These are phyloP conservation scores for Sturnus vulgaris DNA, from an alignment of 2,113 vertebrate species.

Conservation along the genomic window DNA sequence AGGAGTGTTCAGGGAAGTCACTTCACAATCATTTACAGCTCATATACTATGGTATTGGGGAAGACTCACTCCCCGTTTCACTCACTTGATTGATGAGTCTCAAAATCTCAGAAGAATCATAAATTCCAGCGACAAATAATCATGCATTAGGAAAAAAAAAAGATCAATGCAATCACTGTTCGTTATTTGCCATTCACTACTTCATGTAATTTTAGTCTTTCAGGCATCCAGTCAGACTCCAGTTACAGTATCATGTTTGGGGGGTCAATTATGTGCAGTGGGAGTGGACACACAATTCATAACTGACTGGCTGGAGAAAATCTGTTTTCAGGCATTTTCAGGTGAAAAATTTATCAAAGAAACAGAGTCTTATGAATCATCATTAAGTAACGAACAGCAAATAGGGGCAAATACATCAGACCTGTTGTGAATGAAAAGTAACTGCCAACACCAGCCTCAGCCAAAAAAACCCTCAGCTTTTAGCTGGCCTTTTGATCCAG, in stretches of 20 bases:
- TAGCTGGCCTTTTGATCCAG: background rate
- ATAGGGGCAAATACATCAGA: background rate
- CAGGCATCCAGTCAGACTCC: background rate
- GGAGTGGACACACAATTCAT: background rate
- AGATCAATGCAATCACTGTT: background rate
- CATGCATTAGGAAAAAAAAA: background rate
- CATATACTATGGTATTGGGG: background rate
- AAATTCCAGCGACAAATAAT: conserved; percentile 33
- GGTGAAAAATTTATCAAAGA: background rate
- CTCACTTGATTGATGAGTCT: background rate
- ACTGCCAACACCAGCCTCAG: background rate
- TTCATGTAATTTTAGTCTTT: background rate
- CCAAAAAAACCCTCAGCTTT: background rate
- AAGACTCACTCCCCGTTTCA: background rate
- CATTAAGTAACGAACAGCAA: background rate
- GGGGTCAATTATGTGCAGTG: background rate
- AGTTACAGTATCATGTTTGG: background rate
- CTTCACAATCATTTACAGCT: background rate
- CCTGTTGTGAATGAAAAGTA: background rate
- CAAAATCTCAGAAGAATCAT: conserved; percentile 25
- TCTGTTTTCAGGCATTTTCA: background rate
- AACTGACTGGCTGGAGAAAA: background rate
- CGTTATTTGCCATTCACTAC: background rate
- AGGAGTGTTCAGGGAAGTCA: background rate
- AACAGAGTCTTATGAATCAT: background rate